Evolutionary conservation across 2,113 vertebrate species (phyloP), one percentile per base, ranked within the genome.

Genomic region (Hoplias malabaricus): DNA sequence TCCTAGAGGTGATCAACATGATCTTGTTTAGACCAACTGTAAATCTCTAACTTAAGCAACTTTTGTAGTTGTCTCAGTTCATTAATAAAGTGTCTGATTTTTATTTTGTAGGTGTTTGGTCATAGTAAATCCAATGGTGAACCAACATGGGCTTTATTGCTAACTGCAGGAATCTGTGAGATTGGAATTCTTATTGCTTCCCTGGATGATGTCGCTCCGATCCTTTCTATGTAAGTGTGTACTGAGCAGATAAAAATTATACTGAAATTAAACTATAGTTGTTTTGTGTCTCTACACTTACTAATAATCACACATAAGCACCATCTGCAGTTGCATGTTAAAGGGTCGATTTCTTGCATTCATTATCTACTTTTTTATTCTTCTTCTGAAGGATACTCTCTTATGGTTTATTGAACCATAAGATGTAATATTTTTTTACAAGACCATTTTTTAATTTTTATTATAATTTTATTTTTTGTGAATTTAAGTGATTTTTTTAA

Each of bases 181-280:
- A 97, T 94, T 2, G 97, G 97, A 81, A 96, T 99, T 82, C 94
- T 99, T 53, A 98, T 99, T 9, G 97, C 94, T 5, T 99, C 97
- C 0, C 82, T 99, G 85, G 97, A 99, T 79, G 91, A 88, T 0
- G 97, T 99, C 79, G 96, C 97, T 42, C 97, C 96, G 13, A 98
- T 98, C 89, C 95, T 99, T 40, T 98, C 97, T 66, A 98, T 96
- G 97, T 98, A 89, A 85, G 92, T 84, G 27, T 57, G 1, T 1
- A 25, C 38, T n/a, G n/a, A n/a, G n/a, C n/a, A n/a, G n/a, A n/a
- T n/a, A n/a, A n/a, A n/a, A n/a, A n/a, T n/a, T n/a, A n/a, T n/a
- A n/a, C n/a, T n/a, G n/a, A n/a, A n/a, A n/a, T n/a, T n/a, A n/a
- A n/a, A n/a, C n/a, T n/a, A n/a, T n/a, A n/a, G n/a, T n/a, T n/a